Base-by-base conservation (phyloP, 2,888 invertebrate genomes). In the Lasiommata megera region DNA sequence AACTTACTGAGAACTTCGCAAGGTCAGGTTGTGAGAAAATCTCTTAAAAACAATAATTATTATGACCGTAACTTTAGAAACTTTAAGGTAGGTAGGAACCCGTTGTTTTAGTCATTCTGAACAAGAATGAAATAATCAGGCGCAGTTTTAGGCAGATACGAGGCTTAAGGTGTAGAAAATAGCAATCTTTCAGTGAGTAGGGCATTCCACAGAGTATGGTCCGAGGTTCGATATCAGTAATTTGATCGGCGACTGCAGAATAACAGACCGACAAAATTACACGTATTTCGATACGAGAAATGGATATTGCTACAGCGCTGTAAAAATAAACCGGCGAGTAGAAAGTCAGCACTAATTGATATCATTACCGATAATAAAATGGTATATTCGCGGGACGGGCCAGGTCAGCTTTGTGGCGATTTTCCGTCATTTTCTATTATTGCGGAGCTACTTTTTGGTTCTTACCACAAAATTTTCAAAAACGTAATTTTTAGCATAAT, bases 341-440 rank as follows among this genome's bases (percentile, higher is more conserved):
- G 46, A 46, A 46, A 46, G 46, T 46, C 3, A 46, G 16, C 16
- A 31, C 16, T 46, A 31, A 29, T 46, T 29, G 16, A 31, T 46
- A 46, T 46, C 46, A 46, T 46, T 29, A 46, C 23, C 3, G 23
- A 43, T 43, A 43, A 43, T 28, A 43, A 43, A 43, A 43, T 23
- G 23, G 23, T 28, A 23, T 12, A 43, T 23, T 5, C 28, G n/a
- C 17, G 11, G 40, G 11, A 1, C 7, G 6, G 23, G 9, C 12
- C 12, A 11, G 41, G n/a, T 9, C 38, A 3, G 40, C 11, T 17
- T 5, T 23, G 23, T 23, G n/a, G n/a, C n/a, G n/a, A 23, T 23
- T 23, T 23, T 23, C 23, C 5, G n/a, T n/a, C n/a, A n/a, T n/a
- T n/a, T n/a, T n/a, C n/a, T n/a, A n/a, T n/a, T n/a, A n/a, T n/a